Evolutionary conservation across 2,113 vertebrate species (phyloP).

Genomic region (Rhegmatorhina hoffmannsi): DNA sequence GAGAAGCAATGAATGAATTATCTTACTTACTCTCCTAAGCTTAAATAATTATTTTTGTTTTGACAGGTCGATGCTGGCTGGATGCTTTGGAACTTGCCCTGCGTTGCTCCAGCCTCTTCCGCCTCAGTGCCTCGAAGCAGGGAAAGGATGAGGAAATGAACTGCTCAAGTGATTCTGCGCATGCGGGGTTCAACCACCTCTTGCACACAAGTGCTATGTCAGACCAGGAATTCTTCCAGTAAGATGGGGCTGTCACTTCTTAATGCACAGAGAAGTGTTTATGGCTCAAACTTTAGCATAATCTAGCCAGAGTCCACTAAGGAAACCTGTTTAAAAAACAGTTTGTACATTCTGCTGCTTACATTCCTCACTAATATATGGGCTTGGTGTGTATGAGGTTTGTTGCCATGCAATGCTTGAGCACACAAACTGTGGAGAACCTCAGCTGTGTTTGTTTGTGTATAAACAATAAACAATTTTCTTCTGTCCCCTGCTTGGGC

Average conservation of each 20-base stretch:
- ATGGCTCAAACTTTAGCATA: fast-evolving
- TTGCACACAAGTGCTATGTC: constrained; percentile 78
- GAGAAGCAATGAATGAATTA: neutral
- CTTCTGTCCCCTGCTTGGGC: neutral
- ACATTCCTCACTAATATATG: neutral
- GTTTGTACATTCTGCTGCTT: neutral
- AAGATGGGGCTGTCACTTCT: constrained; percentile 49
- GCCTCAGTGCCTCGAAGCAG: constrained; percentile 82
- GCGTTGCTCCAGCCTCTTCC: constrained; percentile 91
- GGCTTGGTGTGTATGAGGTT: neutral
- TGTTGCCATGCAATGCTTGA: neutral
- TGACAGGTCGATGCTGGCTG: constrained; percentile 95
- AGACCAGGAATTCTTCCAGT: constrained; percentile 90
- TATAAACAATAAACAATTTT: neutral
- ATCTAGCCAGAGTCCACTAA: neutral
- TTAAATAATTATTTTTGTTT: neutral
- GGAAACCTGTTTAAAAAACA: neutral
- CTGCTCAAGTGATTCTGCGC: constrained; percentile 78
- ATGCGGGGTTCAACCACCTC: constrained; percentile 80
- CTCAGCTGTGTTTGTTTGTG: neutral
- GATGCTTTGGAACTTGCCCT: constrained; percentile 94
- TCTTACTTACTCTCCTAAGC: neutral
- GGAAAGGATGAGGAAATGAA: constrained; percentile 84
- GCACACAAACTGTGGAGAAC: neutral
- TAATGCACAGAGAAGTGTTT: neutral